Conservation (phyloP, 2,113 vertebrate species). For the Ptyas mucosa region DNA sequence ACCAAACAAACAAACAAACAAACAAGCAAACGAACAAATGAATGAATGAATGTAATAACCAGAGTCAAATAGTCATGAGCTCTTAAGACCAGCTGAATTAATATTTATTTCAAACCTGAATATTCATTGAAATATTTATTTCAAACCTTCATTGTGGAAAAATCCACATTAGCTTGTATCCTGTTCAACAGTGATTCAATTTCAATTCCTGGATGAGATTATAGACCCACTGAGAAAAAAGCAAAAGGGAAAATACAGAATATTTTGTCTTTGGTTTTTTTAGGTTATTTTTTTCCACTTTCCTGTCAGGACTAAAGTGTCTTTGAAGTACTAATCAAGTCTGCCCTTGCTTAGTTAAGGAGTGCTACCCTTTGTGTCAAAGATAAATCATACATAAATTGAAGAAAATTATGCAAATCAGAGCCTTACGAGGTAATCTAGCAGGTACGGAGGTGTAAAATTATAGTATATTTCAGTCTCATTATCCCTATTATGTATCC, state of each 20-base stretch:
- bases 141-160: background rate
- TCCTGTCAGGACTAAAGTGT: background rate
- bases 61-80: background rate
- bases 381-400: background rate
- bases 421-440: background rate
- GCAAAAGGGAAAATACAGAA: background rate
- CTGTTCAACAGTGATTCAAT: background rate
- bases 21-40: accelerated
- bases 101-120: background rate
- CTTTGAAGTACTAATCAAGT: background rate
- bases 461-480: background rate
- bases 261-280: background rate
- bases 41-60: background rate
- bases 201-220: background rate
- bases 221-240: background rate
- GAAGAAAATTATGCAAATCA: background rate
- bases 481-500: background rate
- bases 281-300: background rate
- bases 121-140: background rate
- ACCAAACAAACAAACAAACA: no score
- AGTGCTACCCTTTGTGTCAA: background rate
- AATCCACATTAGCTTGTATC: background rate
- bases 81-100: background rate
- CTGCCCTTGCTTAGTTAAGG: background rate
- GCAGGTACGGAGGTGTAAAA: background rate